Conservation (phyloP, 2,113 vertebrate genomes). For the Chaenogobius annularis region DNA sequence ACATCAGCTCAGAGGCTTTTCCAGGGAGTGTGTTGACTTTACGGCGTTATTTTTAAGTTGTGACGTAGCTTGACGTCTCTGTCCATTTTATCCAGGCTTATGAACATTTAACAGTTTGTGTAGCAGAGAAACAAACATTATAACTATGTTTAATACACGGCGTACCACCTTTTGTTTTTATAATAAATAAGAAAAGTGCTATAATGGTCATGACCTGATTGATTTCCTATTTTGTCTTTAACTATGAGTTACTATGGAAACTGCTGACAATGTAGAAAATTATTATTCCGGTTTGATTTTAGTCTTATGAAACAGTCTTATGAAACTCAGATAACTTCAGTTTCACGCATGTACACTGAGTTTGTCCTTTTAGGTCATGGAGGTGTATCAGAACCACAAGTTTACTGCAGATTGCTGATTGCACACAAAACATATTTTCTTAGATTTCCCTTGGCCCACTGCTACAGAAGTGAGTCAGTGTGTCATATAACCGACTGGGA, state of each 20-base stretch:
- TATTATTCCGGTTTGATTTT: not conserved
- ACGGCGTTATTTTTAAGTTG: not conserved
- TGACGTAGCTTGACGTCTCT: not conserved
- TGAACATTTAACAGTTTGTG: not conserved
- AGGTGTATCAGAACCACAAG: not conserved
- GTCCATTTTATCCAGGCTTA: not conserved
- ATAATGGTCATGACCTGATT: not conserved
- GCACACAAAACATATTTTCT: constrained; percentile 22
- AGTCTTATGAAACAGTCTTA: not conserved
- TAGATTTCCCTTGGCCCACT: constrained; percentile 16
- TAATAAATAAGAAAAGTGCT: not conserved
- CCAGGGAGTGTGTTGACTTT: constrained; percentile 4
- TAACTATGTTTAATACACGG: not conserved
- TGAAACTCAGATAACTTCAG: not conserved
- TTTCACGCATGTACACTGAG: not conserved
- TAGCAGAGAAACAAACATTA: not conserved
- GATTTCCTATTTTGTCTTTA: not conserved
- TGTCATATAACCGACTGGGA: constrained; percentile 54
- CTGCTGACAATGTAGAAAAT: not conserved
- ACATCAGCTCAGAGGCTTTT: constrained; percentile 10
- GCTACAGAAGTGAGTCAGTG: constrained; percentile 31
- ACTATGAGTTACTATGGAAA: not conserved
- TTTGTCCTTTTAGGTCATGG: not conserved
- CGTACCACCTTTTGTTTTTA: not conserved
- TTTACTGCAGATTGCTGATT: not conserved